Base-by-base conservation (phyloP, 2,888 invertebrate genomes). In the Choreutis nemorana region DNA sequence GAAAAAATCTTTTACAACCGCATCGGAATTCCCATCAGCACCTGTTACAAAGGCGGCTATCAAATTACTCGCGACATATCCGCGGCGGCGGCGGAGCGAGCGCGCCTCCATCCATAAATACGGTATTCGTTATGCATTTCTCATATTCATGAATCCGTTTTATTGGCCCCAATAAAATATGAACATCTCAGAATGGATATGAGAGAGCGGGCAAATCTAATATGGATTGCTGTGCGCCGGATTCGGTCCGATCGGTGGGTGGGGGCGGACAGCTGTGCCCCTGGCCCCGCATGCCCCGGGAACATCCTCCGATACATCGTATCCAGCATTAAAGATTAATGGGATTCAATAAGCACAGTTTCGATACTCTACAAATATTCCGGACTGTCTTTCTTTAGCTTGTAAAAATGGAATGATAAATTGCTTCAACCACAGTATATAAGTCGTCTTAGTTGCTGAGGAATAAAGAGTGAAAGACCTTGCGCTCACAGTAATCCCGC, bases 141-240 rank as follows among this genome's bases (percentile, higher is more conserved):
- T 77, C 78, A 78, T 78, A 77, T 78, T 79, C 80, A 75, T 79
- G 80, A 78, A 80, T 79, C 79, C 79, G 68, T 79, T 80, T 80
- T 80, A 80, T 80, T 80, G 79, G 78, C 72, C 72, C 65, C 77
- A 77, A 80, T 80, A 80, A 80, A 80, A 80, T 80, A 80, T 80
- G 80, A 78, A 79, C 78, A 78, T 79, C 79, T 79, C 70, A 70
- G 75, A 79, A 78, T 77, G 78, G 78, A 73, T 78, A 73, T 70
- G 73, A 71, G 71, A 70, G 68, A 67, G 70, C 73, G 67, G 64
- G 73, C 67, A 66, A 77, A 78, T 78, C 75, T 78, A 78, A 78
- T 78, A 78, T 78, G 72, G 72, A 77, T 78, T 70, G 71, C 66
- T 66, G 39, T 63, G 71, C 67, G 75, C 73, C 58, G 67, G 73